phyloP scores from a whole-genome alignment of 2,888 invertebrate species.

The Drosophila rellima region DNA sequence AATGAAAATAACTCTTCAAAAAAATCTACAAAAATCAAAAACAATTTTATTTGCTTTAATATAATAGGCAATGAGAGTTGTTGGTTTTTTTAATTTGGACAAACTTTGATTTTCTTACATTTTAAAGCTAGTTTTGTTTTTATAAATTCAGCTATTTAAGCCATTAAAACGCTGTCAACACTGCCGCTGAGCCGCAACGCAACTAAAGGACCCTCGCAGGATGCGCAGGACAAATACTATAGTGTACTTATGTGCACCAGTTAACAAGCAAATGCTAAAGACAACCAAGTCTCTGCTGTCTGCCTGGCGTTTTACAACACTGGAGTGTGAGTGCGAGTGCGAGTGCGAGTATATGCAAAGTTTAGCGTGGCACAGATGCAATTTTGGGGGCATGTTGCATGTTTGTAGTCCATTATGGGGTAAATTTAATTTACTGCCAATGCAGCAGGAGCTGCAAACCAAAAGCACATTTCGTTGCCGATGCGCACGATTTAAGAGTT shows the following conservation, averaged over 20 bases:
- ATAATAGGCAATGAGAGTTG: no score
- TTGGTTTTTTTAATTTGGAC: no score
- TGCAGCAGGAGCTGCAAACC: constrained; percentile 28
- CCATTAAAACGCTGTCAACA: neutral
- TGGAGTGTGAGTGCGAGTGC: no score
- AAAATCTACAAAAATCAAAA: no score
- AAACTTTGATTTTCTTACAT: no score
- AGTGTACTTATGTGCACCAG: constrained; percentile 56
- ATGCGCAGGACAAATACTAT: constrained; percentile 36
- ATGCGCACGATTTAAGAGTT: constrained; percentile 71
- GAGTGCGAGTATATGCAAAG: constrained; percentile 56
- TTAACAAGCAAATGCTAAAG: constrained; percentile 46
- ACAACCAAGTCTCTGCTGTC: constrained; percentile 37
- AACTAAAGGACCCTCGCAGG: neutral
- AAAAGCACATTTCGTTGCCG: constrained; percentile 53
- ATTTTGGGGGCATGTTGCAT: constrained; percentile 51
- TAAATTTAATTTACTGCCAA: constrained; percentile 73
- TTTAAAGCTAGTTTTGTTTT: no score
- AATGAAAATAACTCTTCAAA: no score
- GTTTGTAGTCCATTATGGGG: constrained; percentile 70
- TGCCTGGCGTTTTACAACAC: no score
- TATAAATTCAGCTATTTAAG: no score
- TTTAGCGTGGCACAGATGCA: constrained; percentile 41
- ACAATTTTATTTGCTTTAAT: no score
- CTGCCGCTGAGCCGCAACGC: constrained; percentile 52